Conservation (phyloP, 2,113 vertebrate species). For the Aphyosemion australe region DNA sequence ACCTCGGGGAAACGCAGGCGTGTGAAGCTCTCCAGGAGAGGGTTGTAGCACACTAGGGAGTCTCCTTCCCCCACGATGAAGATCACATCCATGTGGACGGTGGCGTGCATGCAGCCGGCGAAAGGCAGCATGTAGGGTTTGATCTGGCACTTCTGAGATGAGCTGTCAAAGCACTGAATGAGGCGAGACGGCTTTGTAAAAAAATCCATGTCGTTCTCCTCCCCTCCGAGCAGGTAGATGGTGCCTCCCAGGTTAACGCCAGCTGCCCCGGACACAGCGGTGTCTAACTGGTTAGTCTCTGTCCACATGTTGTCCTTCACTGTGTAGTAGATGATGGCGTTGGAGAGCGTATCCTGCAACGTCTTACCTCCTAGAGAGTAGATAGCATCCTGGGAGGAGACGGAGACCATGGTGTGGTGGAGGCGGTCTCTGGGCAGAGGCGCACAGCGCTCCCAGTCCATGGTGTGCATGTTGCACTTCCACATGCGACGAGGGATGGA, state of each 20-base stretch:
- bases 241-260: conserved; percentile 93
- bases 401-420: conserved; percentile 94
- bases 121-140: conserved; percentile 96
- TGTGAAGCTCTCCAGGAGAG: conserved; percentile 95
- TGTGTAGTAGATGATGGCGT: conserved; percentile 94
- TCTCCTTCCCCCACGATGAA: conserved; percentile 96
- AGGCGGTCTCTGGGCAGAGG: conserved; percentile 94
- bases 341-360: conserved; percentile 94
- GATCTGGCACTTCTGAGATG: conserved; percentile 89
- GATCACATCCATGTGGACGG: conserved; percentile 96
- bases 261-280: conserved; percentile 91
- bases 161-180: conserved; percentile 96
- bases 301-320: conserved; percentile 97
- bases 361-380: conserved; percentile 97
- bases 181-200: conserved; percentile 97
- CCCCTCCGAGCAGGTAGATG: conserved; percentile 95
- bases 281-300: conserved; percentile 93
- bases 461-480: conserved; percentile 98
- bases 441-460: conserved; percentile 99
- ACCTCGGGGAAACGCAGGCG: conserved; percentile 92
- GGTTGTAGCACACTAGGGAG: conserved; percentile 95
- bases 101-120: conserved; percentile 93
- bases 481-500: conserved; percentile 98
- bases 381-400: conserved; percentile 89
- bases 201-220: conserved; percentile 98